Evolutionary conservation across 2,797 vertebrate genomes (phyloP), one percentile per base, ranked within the genome.

Genomic region (Chromis chromis): DNA sequence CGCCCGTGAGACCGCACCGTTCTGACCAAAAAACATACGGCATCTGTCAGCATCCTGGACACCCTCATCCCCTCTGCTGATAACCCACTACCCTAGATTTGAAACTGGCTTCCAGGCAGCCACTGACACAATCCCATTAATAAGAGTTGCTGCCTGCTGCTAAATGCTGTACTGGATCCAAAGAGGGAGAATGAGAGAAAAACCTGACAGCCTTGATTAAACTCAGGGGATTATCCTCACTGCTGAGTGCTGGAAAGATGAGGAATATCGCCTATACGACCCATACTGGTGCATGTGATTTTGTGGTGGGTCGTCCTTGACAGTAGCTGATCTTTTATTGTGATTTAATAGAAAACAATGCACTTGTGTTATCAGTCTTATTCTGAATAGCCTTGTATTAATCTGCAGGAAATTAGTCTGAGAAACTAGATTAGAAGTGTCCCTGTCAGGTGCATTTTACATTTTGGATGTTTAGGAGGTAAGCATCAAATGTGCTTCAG

Each of bases 31-130:
- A 78, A 73, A 36, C 76, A 83, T 70, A 79, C 64, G 74, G 73
- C 83, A 84, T 84, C 49, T 72, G 84, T 85, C 87, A 83, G 76
- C 63, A 61, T 75, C 74, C 58, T 67, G 65, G 55, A 69, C 81
- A 86, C 59, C 76, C 71, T 81, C 57, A 59, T 79, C 80, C 79
- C 79, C 78, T 86, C 78, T 65, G 66, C 83, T 61, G 64, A 78
- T 91, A 91, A 86, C 87, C 91, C 79, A 87, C 82, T 90, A 90
- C 76, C 86, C 89, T 85, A 92, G 85, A 90, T 92, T 84, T 66
- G 33, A 55, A 70, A 68, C 21, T 46, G 54, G 86, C 82, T 83
- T 88, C 83, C 70, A 84, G 79, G 70, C 89, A 88, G 72, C 59
- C 79, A 80, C 60, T 88, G 83, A 90, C 84, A 88, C 81, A 90